These are phyloP conservation scores for Diprion similis DNA, from an alignment of 1,140 invertebrate species.

Conservation along the genomic window DNA sequence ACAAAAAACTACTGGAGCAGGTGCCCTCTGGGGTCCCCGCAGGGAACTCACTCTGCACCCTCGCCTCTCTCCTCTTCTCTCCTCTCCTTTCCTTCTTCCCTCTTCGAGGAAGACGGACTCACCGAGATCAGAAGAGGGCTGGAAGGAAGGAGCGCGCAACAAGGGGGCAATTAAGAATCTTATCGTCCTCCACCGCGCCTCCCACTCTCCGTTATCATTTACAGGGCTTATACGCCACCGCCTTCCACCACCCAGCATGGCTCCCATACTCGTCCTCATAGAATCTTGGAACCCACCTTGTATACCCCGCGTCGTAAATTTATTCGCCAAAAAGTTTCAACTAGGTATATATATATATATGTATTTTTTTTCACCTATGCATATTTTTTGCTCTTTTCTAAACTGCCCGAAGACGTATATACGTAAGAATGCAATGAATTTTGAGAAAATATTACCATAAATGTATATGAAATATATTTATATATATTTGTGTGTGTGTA, in stretches of 20 bases:
- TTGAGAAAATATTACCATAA: not conserved
- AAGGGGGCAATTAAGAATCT: slow-evolving; percentile 36
- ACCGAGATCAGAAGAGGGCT: no score
- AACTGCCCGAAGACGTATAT: no score
- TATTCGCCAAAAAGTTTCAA: not conserved
- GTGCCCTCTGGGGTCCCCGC: no score
- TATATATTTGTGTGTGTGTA: not conserved
- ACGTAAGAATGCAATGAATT: not conserved
- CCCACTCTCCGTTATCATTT: slow-evolving; percentile 45
- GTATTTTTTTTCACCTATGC: not conserved
- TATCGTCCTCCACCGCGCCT: slow-evolving; percentile 37
- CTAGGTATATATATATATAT: not conserved
- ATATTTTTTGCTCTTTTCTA: no score
- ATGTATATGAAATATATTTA: not conserved
- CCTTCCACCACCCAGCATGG: slow-evolving; percentile 14
- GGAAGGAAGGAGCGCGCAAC: not conserved
- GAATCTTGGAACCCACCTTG: no score
- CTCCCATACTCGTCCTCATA: no score
- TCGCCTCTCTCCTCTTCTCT: no score
- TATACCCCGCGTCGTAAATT: not conserved
- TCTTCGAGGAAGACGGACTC: no score
- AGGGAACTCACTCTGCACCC: no score
- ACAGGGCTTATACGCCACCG: slow-evolving; percentile 40
- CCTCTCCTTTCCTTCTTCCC: no score
- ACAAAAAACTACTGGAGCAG: no score